Percentiles rank a stretch among this genome's conserved stretches.
Evolutionary conservation across 2,888 invertebrate species (phyloP).

Genomic region (Eulithis testata): DNA sequence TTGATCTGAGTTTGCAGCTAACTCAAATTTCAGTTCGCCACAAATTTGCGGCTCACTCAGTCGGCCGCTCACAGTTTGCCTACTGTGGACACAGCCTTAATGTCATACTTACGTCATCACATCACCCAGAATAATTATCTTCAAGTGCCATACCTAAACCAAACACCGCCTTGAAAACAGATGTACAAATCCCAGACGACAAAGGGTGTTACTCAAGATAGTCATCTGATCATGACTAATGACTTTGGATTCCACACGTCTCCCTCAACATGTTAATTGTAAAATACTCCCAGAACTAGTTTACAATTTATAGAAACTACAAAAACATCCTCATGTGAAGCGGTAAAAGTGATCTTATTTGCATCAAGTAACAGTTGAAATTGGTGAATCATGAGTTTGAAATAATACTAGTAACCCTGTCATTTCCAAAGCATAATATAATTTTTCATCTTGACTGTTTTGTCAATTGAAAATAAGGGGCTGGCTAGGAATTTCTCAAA

Average conservation of each 20-base stretch:
- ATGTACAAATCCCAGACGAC: constrained; percentile 61
- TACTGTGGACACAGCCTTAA: too few relatives aligned
- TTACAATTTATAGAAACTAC: constrained; percentile 70
- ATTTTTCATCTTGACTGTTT: constrained; percentile 70
- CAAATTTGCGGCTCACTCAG: too few relatives aligned
- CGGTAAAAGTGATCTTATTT: constrained; percentile 10
- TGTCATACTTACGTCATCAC: too few relatives aligned
- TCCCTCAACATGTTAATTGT: constrained; percentile 76
- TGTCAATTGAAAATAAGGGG: constrained; percentile 61
- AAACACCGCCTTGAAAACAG: constrained; percentile 39
- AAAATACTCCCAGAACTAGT: constrained; percentile 73
- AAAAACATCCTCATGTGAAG: constrained; percentile 36
- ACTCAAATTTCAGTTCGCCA: too few relatives aligned
- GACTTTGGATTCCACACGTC: constrained; percentile 62
- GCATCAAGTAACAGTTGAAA: constrained; percentile 15
- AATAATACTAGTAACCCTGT: constrained; percentile 57
- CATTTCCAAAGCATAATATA: constrained; percentile 75
- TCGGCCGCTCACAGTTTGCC: too few relatives aligned
- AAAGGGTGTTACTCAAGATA: constrained; percentile 78
- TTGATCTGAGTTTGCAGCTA: too few relatives aligned
- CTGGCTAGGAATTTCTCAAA: not conserved
- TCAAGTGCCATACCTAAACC: constrained; percentile 9
- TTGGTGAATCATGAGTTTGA: not conserved
- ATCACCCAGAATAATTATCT: not conserved
- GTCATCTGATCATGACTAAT: constrained; percentile 80